phyloP scores from a whole-genome alignment of 2,797 vertebrate species.

The Coreius guichenoti region DNA sequence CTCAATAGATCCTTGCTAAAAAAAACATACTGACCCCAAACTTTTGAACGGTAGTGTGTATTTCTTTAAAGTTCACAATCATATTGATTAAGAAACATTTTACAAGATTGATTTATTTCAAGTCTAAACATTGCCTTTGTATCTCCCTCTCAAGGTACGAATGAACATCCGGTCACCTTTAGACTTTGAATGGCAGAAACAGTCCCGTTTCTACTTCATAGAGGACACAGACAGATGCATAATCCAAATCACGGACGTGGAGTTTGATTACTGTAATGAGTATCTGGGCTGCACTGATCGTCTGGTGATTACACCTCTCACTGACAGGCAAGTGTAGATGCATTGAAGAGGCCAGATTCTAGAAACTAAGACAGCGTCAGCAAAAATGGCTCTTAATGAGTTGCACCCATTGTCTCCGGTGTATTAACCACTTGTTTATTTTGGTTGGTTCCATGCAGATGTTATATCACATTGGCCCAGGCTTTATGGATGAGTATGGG shows the following conservation, averaged over 20 bases:
- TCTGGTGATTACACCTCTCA: slow-evolving; percentile 87
- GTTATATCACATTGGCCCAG: slow-evolving; percentile 88
- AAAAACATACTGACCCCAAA: background rate
- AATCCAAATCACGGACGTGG: slow-evolving; percentile 86
- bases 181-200: slow-evolving; percentile 89
- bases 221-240: slow-evolving; percentile 83
- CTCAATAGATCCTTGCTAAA: background rate
- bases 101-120: background rate
- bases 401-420: background rate
- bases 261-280: slow-evolving; percentile 88
- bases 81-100: background rate
- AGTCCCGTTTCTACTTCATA: slow-evolving; percentile 85
- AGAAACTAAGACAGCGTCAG: background rate
- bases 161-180: slow-evolving; percentile 79
- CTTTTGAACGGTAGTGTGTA: background rate
- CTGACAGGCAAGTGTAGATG: slow-evolving; percentile 78
- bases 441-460: slow-evolving; percentile 72
- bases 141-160: slow-evolving; percentile 71
- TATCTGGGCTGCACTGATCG: slow-evolving; percentile 88
- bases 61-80: background rate
- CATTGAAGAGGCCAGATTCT: background rate
- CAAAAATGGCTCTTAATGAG: background rate
- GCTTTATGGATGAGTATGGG: slow-evolving; percentile 90
- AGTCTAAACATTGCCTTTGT: background rate
- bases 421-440: slow-evolving; percentile 1